Percentiles rank a stretch among this genome's conserved stretches.
Evolutionary conservation across 1,140 invertebrate species (phyloP).

Genomic region (Acyrthosiphon pisum): DNA sequence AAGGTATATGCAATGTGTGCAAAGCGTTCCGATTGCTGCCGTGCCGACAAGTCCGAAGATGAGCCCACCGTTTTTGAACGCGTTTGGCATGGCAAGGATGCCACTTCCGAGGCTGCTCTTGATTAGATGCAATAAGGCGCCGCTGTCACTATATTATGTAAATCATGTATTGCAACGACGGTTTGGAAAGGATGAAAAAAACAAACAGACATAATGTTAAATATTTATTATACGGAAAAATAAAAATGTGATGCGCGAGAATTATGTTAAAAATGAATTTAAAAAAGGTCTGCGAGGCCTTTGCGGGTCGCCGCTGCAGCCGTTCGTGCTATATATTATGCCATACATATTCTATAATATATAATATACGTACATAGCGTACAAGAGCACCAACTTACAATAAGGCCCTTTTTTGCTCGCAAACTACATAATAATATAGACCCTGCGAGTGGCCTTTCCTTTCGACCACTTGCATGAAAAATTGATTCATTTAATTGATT

Average conservation of each 20-base stretch:
- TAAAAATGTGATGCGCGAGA: neutral
- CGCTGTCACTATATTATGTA: constrained; percentile 62
- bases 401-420: neutral
- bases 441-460: neutral
- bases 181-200: neutral
- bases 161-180: neutral
- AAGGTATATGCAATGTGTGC: constrained; percentile 66
- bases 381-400: neutral
- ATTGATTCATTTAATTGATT: too few species aligned
- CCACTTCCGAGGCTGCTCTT: constrained; percentile 70
- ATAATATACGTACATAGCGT: neutral
- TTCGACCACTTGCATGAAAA: too few species aligned
- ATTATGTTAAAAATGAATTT: too few species aligned
- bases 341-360: neutral
- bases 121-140: constrained; percentile 66
- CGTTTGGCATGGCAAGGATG: constrained; percentile 69
- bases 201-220: neutral
- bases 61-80: constrained; percentile 69
- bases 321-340: neutral
- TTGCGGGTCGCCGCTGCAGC: neutral
- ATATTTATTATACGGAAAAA: neutral
- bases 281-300: neutral
- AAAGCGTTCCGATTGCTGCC: constrained; percentile 64
- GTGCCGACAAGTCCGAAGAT: constrained; percentile 64
- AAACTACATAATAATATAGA: neutral